Evolutionary conservation across 1,140 invertebrate species (phyloP).

Genomic region (Zaprionus tsacasi): DNA sequence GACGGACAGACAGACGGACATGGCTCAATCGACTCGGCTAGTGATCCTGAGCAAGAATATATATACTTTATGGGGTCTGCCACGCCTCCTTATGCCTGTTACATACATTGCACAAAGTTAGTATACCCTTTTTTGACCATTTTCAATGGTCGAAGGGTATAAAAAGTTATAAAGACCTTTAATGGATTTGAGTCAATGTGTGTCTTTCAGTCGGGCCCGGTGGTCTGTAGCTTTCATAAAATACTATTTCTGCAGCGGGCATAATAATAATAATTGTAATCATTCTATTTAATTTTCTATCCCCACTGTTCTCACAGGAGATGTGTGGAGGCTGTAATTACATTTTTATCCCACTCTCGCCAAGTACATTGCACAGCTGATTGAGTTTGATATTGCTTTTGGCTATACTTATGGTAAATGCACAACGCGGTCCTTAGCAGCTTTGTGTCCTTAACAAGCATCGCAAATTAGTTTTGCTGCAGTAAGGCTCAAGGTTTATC

Average conservation of each 20-base stretch:
- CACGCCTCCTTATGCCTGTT: too few species aligned
- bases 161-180: too few species aligned
- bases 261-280: conserved; percentile 1
- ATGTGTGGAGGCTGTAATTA: conserved; percentile 21
- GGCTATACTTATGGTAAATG: conserved; percentile 38
- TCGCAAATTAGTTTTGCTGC: conserved; percentile 66
- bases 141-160: too few species aligned
- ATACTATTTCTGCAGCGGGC: not conserved
- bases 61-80: too few species aligned
- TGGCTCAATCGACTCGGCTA: too few species aligned
- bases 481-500: conserved; percentile 51
- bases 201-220: not conserved
- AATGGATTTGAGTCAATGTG: conserved; percentile 11
- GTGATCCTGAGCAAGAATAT: too few species aligned
- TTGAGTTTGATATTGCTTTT: conserved; percentile 69
- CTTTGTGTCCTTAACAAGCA: conserved; percentile 17
- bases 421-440: conserved; percentile 7
- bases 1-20: too few species aligned
- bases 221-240: too few species aligned
- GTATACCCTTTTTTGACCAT: too few species aligned
- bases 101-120: too few species aligned
- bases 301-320: not conserved
- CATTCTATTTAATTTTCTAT: conserved; percentile 1
- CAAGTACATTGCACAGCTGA: conserved; percentile 54
- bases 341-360: conserved; percentile 16